phyloP scores from a whole-genome alignment of 2,888 invertebrate species.

The Notodonta dromedarius region DNA sequence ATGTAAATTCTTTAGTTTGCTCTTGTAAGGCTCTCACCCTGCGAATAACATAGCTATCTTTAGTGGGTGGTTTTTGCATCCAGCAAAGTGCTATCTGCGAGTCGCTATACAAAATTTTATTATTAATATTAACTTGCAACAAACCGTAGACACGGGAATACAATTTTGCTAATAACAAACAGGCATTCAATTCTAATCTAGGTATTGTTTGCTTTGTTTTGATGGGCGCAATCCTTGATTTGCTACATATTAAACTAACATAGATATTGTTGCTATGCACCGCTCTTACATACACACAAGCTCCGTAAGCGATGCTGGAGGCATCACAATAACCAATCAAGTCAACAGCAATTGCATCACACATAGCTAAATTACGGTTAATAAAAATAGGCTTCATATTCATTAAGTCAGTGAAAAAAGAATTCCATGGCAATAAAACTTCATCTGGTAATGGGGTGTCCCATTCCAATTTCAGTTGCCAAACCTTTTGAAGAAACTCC shows the following conservation, averaged over 20 bases:
- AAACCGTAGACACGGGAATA: neutral
- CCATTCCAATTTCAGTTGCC: neutral
- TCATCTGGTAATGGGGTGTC: neutral
- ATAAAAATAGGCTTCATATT: neutral
- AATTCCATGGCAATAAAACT: neutral
- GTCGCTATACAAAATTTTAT: neutral
- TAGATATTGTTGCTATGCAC: neutral
- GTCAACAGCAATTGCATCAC: neutral
- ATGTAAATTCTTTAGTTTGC: neutral
- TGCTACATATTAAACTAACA: neutral
- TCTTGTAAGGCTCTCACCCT: neutral
- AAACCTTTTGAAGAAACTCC: neutral
- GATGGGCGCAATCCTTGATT: neutral
- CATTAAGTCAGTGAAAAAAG: neutral
- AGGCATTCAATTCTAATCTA: neutral
- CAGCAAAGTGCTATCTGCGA: neutral
- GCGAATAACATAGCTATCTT: too few relatives aligned
- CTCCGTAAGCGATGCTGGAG: neutral
- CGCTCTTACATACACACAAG: neutral
- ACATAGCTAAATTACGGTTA: neutral
- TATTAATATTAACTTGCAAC: neutral
- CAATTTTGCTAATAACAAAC: neutral
- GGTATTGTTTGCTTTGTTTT: neutral
- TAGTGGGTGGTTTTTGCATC: neutral
- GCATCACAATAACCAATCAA: neutral